Evolutionary conservation across 2,888 invertebrate species (phyloP), one percentile per base, ranked within the genome.

Genomic region (Thymelicus sylvestris): DNA sequence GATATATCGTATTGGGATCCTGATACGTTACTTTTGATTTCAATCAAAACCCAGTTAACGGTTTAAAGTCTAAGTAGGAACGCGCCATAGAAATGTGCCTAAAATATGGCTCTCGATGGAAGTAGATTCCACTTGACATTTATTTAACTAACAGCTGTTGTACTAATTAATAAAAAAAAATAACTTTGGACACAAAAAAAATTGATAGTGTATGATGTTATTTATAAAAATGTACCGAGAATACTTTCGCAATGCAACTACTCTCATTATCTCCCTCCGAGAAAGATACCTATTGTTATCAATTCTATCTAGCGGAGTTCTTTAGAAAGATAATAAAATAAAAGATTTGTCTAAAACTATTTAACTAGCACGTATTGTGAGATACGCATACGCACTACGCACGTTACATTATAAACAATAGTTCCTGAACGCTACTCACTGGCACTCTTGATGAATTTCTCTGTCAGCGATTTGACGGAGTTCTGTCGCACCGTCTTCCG

Each of bases 381-480:
- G 6, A 8, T 52, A 2, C 19, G 19, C 7, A 8, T 8, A 19
- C 24, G 52, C 6, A 59, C n/a, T 12, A 2, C 0, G 7, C 10
- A 13, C 10, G 7, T 13, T 38, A 6, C 38, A 7, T 13, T 0
- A 7, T 39, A 38, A 39, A 19, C 19, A 19, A 39, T 8, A n/a
- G 31, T 31, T 31, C 31, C 31, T 10, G 47, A 44, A 66, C 13
- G 44, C 6, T 67, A 89, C 92, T 92, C 75, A 93, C 93, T 90
- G 66, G 95, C 95, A 84, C 95, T 96, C 81, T 96, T 96, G 79
- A 96, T 96, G 83, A 96, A 97, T 86, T 96, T 97, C 83, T 97
- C 96, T n/a, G 96, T 96, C 75, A 97, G 94, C 70, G 96, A 96
- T 83, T 96, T 96, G 13, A 97, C 96, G 0, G 97, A 97, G 76